These are phyloP conservation scores for Drosophila pseudoobscura DNA, from an alignment of 1,140 invertebrate genomes.

Conservation along the genomic window DNA sequence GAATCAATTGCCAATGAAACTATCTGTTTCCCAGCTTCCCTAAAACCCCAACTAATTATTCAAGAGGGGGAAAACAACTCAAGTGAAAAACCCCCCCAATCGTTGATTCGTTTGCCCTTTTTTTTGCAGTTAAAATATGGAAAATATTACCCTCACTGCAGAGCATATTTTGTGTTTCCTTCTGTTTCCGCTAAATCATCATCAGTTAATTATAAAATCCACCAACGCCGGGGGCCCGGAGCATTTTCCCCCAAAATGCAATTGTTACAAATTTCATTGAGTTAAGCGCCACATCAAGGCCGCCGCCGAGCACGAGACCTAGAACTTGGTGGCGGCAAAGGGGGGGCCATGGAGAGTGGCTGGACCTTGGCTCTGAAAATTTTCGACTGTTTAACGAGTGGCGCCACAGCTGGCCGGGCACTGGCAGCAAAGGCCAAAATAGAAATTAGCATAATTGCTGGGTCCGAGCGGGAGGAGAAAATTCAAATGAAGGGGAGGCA, in stretches of 20 bases:
- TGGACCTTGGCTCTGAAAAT: constrained; percentile 56
- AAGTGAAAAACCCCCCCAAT: too few relatives aligned
- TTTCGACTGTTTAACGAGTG: constrained; percentile 63
- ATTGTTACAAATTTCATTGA: constrained; percentile 64
- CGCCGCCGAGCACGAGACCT: constrained; percentile 1
- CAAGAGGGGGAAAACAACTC: too few relatives aligned
- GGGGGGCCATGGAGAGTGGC: background rate
- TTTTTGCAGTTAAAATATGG: too few relatives aligned
- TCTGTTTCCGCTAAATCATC: constrained; percentile 29
- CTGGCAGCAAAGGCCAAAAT: constrained; percentile 29
- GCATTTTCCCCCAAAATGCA: constrained; percentile 62
- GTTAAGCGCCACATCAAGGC: constrained; percentile 49
- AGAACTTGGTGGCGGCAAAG: background rate
- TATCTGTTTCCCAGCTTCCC: too few relatives aligned
- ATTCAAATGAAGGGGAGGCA: constrained; percentile 45
- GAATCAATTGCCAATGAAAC: too few relatives aligned
- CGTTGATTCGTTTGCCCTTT: too few relatives aligned
- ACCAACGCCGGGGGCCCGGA: background rate
- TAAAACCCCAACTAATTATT: too few relatives aligned
- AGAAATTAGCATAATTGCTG: constrained; percentile 70
- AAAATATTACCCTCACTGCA: too few relatives aligned
- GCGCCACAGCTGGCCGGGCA: constrained; percentile 53
- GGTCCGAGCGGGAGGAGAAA: constrained; percentile 15
- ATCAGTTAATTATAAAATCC: constrained; percentile 47
- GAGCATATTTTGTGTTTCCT: too few relatives aligned